Base-by-base conservation (phyloP, 2,113 vertebrate genomes). In the Barnardius zonarius region DNA sequence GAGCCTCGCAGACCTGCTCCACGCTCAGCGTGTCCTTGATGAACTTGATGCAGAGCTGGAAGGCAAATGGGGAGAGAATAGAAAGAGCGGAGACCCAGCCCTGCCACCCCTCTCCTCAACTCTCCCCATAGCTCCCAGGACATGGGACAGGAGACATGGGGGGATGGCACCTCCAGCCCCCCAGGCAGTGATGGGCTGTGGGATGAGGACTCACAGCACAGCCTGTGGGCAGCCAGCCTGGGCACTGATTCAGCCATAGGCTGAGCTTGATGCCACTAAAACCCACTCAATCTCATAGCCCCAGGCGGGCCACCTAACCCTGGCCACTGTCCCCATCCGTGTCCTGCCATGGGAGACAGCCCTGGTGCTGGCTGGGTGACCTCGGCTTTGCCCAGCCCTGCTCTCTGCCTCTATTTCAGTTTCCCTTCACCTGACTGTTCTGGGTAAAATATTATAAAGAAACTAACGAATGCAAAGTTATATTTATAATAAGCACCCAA, bases 1-100 rank as follows among this genome's bases (percentile, higher is more conserved):
- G 90, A 10, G 98, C 98, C 93, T 98, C 98, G 3, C 98, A 98
- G 90, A 97, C 98, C 82, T 98, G 95, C 35, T 98, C 98, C 93
- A 98, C 97, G 0, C 94, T 98, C 84, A 98, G 92, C 0, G 97
- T 97, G 49, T 97, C 97, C 82, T 93, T 96, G 97, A 98, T 97
- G 95, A 98, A 98, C 74, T 97, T 94, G 74, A 98, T 77, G 4
- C 98, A 98, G 54, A 98, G 93, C 98, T 98, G 90, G 30, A 91
- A 97, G 78, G 10, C 54, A 92, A 46, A 92, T 0, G 7, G 39
- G 28, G 39, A 64, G 23, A 68, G 22, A 37, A 11, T 46, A 25
- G 3, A 17, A 24, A 82, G 35, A 85, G 66, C 0, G 0, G 10
- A 8, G 5, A 44, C 33, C 44, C 30, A 69, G 30, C 18, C 41